Evolutionary conservation across 2,888 invertebrate species (phyloP).

Genomic region (Ophion obscuratus): DNA sequence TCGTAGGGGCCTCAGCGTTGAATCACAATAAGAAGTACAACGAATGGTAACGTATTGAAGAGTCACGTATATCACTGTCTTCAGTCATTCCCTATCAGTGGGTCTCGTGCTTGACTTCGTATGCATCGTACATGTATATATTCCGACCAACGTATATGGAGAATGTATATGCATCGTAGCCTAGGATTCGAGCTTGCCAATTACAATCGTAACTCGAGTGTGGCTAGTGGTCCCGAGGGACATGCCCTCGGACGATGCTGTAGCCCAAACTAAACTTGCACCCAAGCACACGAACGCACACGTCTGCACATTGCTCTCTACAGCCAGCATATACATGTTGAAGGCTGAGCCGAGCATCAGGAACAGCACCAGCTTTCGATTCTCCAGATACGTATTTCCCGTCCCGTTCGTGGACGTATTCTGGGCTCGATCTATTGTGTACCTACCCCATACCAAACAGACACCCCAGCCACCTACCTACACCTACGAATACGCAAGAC

Average conservation of each 20-base stretch:
- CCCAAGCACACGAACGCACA: slow-evolving; percentile 41
- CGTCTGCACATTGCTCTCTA: slow-evolving; percentile 12
- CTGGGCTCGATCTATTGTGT: slow-evolving; percentile 23
- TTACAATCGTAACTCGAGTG: slow-evolving; percentile 76
- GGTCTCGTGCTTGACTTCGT: background rate
- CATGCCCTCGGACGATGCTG: slow-evolving; percentile 70
- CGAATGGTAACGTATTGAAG: too few species aligned
- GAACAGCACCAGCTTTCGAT: slow-evolving; percentile 24
- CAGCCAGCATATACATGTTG: slow-evolving; percentile 2
- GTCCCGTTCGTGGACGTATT: slow-evolving; percentile 41
- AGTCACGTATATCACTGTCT: background rate
- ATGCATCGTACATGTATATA: background rate
- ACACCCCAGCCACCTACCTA: background rate
- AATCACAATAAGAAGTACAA: background rate
- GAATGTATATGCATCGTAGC: slow-evolving; percentile 17
- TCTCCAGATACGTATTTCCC: slow-evolving; percentile 10
- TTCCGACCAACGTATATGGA: background rate
- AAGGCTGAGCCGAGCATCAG: slow-evolving; percentile 24
- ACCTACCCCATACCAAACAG: background rate
- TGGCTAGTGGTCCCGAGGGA: slow-evolving; percentile 74
- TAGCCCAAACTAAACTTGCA: slow-evolving; percentile 63
- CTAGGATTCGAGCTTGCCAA: slow-evolving; percentile 76
- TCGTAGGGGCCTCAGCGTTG: background rate
- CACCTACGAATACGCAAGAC: background rate
- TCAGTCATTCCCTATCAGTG: background rate